Conservation (phyloP, 1,140 invertebrate genomes). For the Pinna nobilis region DNA sequence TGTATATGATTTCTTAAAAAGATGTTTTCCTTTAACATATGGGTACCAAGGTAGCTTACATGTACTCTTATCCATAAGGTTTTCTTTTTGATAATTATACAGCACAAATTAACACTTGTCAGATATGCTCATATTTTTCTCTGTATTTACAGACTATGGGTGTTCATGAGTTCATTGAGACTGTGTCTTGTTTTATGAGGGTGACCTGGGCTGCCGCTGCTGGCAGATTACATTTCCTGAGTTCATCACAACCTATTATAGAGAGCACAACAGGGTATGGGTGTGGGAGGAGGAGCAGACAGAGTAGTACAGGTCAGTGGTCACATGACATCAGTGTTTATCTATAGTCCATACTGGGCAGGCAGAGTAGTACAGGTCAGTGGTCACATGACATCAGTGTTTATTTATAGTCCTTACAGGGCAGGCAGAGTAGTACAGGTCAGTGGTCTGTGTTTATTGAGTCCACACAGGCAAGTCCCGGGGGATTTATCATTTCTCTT, state of each 20-base stretch:
- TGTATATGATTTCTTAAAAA: too few relatives aligned
- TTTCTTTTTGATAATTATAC: too few relatives aligned
- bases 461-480: too few relatives aligned
- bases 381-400: too few relatives aligned
- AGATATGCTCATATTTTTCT: neutral
- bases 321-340: neutral
- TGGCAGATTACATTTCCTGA: slow-evolving; percentile 75
- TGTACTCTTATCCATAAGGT: too few relatives aligned
- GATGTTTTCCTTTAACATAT: too few relatives aligned
- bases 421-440: slow-evolving; percentile 76
- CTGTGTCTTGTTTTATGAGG: slow-evolving; percentile 75
- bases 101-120: too few relatives aligned
- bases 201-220: slow-evolving; percentile 77
- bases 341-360: slow-evolving; percentile 45
- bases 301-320: slow-evolving; percentile 75
- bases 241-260: slow-evolving; percentile 69
- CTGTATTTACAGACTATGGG: slow-evolving; percentile 69
- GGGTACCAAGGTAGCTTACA: too few relatives aligned
- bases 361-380: slow-evolving; percentile 75
- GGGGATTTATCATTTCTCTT: too few relatives aligned
- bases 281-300: slow-evolving; percentile 69
- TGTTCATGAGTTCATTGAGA: slow-evolving; percentile 73
- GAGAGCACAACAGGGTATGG: slow-evolving; percentile 59
- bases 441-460: slow-evolving; percentile 8
- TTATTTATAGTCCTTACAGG: slow-evolving; percentile 29